Conservation (phyloP, 1,140 invertebrate genomes). For the Yoshiicerus persimilis region DNA sequence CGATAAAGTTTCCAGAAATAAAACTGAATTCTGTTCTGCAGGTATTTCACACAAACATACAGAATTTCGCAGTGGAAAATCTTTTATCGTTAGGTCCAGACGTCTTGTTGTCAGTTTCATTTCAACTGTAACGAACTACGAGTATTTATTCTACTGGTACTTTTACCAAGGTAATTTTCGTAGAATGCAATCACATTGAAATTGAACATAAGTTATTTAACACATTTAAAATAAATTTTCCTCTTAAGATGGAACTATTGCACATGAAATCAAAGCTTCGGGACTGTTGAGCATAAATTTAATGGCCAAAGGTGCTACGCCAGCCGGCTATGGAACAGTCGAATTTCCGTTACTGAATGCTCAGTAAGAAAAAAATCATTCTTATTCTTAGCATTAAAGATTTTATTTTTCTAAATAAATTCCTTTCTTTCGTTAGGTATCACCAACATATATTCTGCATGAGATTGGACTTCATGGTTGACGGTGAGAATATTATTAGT, state of each 20-base stretch:
- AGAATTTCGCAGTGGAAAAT: slow-evolving; percentile 38
- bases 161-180: too few relatives aligned
- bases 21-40: not conserved
- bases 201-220: too few relatives aligned
- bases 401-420: too few relatives aligned
- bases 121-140: too few relatives aligned
- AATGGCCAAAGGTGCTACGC: too few relatives aligned
- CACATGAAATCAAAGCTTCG: slow-evolving; percentile 40
- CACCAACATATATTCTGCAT: too few relatives aligned
- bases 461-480: slow-evolving; percentile 37
- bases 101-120: slow-evolving; percentile 42
- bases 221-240: too few relatives aligned
- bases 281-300: slow-evolving; percentile 29
- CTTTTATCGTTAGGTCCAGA: not conserved
- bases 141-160: too few relatives aligned
- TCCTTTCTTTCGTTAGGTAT: too few relatives aligned
- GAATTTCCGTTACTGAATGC: not conserved
- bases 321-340: slow-evolving; percentile 28
- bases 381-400: too few relatives aligned
- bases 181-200: too few relatives aligned
- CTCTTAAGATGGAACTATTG: slow-evolving; percentile 37
- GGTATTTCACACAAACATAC: slow-evolving; percentile 42
- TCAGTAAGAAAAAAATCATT: not conserved
- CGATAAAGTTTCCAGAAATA: too few relatives aligned
- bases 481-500: slow-evolving; percentile 9